phyloP scores from a whole-genome alignment of 35 echinoderm and acorn worm genomes.

The Chiridota heheva region DNA sequence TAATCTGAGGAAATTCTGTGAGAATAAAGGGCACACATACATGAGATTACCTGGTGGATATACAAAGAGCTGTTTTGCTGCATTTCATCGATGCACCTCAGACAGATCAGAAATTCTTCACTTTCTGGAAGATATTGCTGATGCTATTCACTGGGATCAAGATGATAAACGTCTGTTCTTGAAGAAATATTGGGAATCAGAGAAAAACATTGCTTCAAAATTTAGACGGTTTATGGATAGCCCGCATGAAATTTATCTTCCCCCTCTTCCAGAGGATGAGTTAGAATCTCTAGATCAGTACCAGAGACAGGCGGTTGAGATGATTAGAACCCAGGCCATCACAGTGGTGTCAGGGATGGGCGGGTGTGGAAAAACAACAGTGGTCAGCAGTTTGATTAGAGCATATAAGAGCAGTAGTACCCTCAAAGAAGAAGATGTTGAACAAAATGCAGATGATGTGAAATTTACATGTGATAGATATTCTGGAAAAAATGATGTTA shows the following conservation, averaged over 20 bases:
- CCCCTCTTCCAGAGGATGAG: constrained; percentile 2
- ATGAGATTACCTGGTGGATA: neutral
- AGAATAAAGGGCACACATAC: constrained; percentile 15
- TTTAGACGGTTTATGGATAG: neutral
- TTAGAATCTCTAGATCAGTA: constrained; percentile 32
- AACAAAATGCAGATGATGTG: neutral
- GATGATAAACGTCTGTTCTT: neutral
- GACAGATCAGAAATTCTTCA: neutral
- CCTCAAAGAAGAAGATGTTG: neutral
- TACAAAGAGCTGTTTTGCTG: neutral
- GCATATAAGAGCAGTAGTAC: neutral
- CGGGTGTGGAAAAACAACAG: constrained; percentile 79
- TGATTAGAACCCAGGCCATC: constrained; percentile 36
- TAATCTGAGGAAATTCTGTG: constrained; percentile 33
- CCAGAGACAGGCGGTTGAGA: constrained; percentile 35
- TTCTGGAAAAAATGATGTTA: neutral
- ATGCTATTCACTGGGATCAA: constrained; percentile 4
- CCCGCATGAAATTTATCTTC: neutral
- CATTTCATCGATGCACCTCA: neutral
- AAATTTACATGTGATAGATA: neutral
- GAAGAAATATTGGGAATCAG: constrained; percentile 24
- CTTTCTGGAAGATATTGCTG: neutral
- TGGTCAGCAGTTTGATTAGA: constrained; percentile 31
- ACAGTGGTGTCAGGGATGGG: constrained; percentile 67
- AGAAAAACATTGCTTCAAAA: constrained; percentile 9